These are phyloP conservation scores for Sericinus montela DNA, from an alignment of 2,888 invertebrate genomes.

Conservation along the genomic window DNA sequence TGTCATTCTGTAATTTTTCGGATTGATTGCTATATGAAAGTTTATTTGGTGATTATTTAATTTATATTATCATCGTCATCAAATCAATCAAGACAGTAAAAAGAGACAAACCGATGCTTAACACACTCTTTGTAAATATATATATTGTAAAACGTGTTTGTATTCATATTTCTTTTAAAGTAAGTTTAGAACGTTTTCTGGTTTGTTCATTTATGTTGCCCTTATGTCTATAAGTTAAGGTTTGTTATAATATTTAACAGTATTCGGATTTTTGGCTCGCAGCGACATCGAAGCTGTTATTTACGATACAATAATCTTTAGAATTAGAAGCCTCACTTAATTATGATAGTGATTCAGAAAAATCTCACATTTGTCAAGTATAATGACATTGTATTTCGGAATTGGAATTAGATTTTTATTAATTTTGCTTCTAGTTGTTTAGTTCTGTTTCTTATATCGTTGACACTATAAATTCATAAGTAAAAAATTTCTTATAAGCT, in stretches of 20 bases:
- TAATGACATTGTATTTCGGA: slow-evolving; percentile 31
- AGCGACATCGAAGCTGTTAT: slow-evolving; percentile 22
- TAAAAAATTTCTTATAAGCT: too few species aligned
- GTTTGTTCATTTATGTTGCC: background rate
- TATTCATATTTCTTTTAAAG: slow-evolving; percentile 5
- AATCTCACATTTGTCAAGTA: slow-evolving; percentile 37
- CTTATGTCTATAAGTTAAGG: background rate
- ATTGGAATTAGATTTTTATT: slow-evolving; percentile 21
- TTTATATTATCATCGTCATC: background rate
- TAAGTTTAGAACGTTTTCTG: background rate
- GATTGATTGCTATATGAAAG: too few species aligned
- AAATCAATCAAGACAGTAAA: slow-evolving; percentile 9
- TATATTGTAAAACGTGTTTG: slow-evolving; percentile 17
- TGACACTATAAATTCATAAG: too few species aligned
- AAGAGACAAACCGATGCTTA: slow-evolving; percentile 6
- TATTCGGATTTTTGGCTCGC: slow-evolving; percentile 4
- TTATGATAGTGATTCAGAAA: slow-evolving; percentile 30
- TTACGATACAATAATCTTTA: slow-evolving; percentile 25
- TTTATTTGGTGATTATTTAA: slow-evolving; percentile 6
- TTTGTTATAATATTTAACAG: background rate
- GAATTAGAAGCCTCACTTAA: slow-evolving; percentile 25
- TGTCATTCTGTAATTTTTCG: background rate
- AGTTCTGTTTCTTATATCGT: slow-evolving; percentile 2
- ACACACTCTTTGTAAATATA: slow-evolving; percentile 13
- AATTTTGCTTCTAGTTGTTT: slow-evolving; percentile 19